Conservation (phyloP, 2,113 vertebrate species). For the Megalops atlanticus region DNA sequence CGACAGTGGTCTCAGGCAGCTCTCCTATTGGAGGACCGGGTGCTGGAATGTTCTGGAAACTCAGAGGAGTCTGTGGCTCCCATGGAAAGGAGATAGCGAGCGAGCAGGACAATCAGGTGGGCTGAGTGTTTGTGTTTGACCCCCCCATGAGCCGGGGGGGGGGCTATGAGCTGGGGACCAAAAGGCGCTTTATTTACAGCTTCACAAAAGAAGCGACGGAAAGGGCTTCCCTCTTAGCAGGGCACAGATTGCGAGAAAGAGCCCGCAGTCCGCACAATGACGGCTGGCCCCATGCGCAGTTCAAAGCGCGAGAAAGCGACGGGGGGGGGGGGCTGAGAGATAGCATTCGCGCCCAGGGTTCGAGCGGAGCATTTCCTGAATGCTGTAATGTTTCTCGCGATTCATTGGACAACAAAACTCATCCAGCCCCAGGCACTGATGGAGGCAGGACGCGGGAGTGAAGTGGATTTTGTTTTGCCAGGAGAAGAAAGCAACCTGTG, state of each 20-base stretch:
- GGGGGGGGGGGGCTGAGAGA: conserved; percentile 52
- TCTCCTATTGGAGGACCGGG: no score
- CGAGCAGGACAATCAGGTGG: no score
- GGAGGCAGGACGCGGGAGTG: conserved; percentile 44
- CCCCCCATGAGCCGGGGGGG: neutral
- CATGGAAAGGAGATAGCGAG: conserved; percentile 22
- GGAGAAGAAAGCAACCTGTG: conserved; percentile 54
- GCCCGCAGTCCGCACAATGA: conserved; percentile 61
- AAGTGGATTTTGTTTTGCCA: conserved; percentile 51
- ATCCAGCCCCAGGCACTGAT: conserved; percentile 36
- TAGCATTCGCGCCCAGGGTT: neutral
- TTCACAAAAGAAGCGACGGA: neutral
- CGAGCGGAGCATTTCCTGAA: neutral
- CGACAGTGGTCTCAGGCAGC: no score
- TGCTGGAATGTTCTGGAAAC: no score
- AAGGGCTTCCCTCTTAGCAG: neutral
- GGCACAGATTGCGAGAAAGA: conserved; percentile 39
- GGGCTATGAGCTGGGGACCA: neutral
- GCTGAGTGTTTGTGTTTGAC: neutral
- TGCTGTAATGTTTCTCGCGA: conserved; percentile 43
- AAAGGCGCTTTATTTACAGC: neutral
- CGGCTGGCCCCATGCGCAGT: conserved; percentile 55
- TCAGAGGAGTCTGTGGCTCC: no score
- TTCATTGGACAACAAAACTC: conserved; percentile 60
- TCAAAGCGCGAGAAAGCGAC: conserved; percentile 60